Evolutionary conservation across 2,113 vertebrate species (phyloP), one percentile per base, ranked within the genome.

Genomic region (Myiozetetes cayanensis): DNA sequence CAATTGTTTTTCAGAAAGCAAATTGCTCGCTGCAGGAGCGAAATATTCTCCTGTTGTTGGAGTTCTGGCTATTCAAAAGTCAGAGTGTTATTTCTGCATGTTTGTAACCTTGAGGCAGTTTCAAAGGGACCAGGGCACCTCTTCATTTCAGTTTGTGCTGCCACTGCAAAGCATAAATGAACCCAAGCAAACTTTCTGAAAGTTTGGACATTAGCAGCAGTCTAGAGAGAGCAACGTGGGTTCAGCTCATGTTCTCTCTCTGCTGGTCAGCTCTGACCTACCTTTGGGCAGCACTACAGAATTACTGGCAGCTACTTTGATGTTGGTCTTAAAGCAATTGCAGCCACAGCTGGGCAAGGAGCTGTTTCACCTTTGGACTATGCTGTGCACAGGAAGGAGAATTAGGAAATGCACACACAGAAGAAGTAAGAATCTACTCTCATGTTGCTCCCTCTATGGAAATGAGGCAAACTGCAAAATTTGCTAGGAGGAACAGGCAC

Each of bases 171-270:
- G 25, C 1, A 0, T 7, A 50, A 81, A 59, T 17, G 25, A 8
- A 14, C 17, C 9, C 0, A 1, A 65, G 16, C 2, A 19, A 56
- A 31, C 25, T 70, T 81, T 43, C 19, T 33, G 10, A 0, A 70
- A 56, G 31, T 62, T 19, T 66, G 68, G n/a, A 1, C 46, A 2
- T 43, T 23, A 30, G 25, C 30, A 74, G 19, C 50, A 39, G 27
- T 4, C 30, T 33, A 35, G 43, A 41, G 47, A 55, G n/a, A 84
- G 28, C 55, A 27, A 4, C 0, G 18, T 13, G 65, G 14, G 22
- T n/a, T 87, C 55, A 84, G 56, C 37, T 53, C 4, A 8, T 72
- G 19, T 13, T 80, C 1, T 39, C 8, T 79, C 22, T 65, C 47
- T 62, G 37, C 59, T 50, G 68, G 33, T 33, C 24, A 46, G 1